phyloP scores from a whole-genome alignment of 2,888 invertebrate genomes.

The Hartigia nigra region DNA sequence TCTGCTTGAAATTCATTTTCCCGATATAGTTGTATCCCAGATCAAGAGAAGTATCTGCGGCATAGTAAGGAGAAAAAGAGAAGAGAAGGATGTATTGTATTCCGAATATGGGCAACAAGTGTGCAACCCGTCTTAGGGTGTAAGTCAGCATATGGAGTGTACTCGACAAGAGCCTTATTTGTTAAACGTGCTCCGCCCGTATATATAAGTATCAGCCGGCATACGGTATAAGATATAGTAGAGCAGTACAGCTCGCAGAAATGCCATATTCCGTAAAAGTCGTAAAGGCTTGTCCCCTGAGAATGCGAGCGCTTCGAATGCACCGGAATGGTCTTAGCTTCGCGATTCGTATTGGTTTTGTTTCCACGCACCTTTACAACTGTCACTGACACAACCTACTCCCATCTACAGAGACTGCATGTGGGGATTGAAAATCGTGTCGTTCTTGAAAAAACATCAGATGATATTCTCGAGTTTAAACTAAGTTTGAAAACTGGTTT shows the following conservation, averaged over 20 bases:
- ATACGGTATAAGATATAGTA: background rate
- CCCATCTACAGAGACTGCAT: background rate
- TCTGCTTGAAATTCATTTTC: background rate
- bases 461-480: background rate
- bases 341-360: background rate
- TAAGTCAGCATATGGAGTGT: conserved; percentile 30
- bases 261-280: background rate
- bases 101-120: conserved; percentile 27
- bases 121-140: conserved; percentile 21
- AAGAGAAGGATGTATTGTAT: conserved; percentile 15
- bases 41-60: background rate
- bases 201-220: conserved; percentile 33
- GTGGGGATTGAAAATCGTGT: background rate
- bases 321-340: background rate
- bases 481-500: background rate
- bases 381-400: background rate
- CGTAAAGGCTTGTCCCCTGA: conserved; percentile 41
- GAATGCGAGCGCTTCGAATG: conserved; percentile 29
- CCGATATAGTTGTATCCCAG: background rate
- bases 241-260: background rate
- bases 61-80: background rate
- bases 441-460: background rate
- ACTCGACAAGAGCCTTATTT: conserved; percentile 58
- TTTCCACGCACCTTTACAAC: background rate
- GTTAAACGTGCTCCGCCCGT: conserved; percentile 43